Evolutionary conservation across 2,888 invertebrate species (phyloP).

Genomic region (Vandiemenella viatica): DNA sequence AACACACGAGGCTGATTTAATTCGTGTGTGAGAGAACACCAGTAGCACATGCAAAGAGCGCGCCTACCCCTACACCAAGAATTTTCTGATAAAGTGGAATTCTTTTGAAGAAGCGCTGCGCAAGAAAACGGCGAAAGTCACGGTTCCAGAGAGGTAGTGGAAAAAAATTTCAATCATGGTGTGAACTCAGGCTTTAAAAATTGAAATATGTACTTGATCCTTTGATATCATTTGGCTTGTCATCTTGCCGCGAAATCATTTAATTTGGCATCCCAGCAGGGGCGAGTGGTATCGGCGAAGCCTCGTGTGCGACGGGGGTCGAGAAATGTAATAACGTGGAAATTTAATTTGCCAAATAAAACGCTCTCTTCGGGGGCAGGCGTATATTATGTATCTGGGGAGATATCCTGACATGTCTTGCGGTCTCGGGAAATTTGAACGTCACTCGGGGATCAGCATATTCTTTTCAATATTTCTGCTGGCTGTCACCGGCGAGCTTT

Average conservation of each 20-base stretch:
- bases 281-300: neutral
- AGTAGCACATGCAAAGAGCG: neutral
- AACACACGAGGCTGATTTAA: neutral
- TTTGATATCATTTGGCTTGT: conserved; percentile 18
- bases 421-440: too few species aligned
- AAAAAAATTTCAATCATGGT: conserved; percentile 18
- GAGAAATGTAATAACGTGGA: conserved; percentile 16
- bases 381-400: neutral
- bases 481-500: too few species aligned
- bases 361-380: conserved; percentile 1
- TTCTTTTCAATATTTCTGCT: too few species aligned
- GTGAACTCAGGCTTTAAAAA: conserved; percentile 18
- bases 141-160: neutral
- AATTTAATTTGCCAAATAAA: conserved; percentile 17
- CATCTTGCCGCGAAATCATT: conserved; percentile 16
- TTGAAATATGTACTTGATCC: conserved; percentile 18
- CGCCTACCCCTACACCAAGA: conserved; percentile 4
- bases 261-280: conserved; percentile 13
- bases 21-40: neutral
- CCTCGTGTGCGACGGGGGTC: neutral
- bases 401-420: too few species aligned
- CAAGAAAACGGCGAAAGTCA: neutral
- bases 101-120: conserved; percentile 8
- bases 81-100: conserved; percentile 15
- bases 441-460: too few species aligned